Conservation (phyloP, 2,888 invertebrate genomes). For the Heliconius sara region DNA sequence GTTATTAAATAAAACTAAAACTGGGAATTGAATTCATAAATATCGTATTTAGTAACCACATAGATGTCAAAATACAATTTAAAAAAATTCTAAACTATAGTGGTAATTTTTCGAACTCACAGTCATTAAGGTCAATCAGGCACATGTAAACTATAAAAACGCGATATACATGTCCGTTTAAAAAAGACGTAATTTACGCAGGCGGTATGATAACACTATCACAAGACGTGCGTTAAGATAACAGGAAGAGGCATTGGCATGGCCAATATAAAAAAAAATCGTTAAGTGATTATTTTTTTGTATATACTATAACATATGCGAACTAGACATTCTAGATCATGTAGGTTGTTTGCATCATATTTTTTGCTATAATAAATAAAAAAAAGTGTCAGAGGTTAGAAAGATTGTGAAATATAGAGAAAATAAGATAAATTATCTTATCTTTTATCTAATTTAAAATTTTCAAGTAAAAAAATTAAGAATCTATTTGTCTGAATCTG, state of each 20-base stretch:
- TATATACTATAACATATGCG: too few species aligned
- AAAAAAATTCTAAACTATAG: too few species aligned
- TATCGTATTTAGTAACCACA: too few species aligned
- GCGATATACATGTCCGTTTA: background rate
- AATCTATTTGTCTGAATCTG: too few species aligned
- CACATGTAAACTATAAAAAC: background rate
- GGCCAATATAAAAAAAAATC: background rate
- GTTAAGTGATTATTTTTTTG: background rate
- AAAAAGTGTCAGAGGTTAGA: too few species aligned
- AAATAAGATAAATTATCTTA: background rate
- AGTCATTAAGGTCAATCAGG: slow-evolving; percentile 10
- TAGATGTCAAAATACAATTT: too few species aligned
- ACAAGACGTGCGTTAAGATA: slow-evolving; percentile 7
- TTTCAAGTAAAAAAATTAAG: background rate
- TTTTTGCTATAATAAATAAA: too few species aligned
- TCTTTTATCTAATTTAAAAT: background rate
- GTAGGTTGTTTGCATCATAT: too few species aligned
- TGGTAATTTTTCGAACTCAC: background rate
- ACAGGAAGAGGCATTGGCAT: slow-evolving; percentile 7
- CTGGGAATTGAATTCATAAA: too few species aligned
- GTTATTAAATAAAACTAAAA: too few species aligned
- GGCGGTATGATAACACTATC: slow-evolving; percentile 15
- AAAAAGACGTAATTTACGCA: slow-evolving; percentile 17
- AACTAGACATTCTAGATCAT: too few species aligned
- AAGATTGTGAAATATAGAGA: background rate